phyloP scores from a whole-genome alignment of 2,113 vertebrate genomes.

The Callipepla californica region DNA sequence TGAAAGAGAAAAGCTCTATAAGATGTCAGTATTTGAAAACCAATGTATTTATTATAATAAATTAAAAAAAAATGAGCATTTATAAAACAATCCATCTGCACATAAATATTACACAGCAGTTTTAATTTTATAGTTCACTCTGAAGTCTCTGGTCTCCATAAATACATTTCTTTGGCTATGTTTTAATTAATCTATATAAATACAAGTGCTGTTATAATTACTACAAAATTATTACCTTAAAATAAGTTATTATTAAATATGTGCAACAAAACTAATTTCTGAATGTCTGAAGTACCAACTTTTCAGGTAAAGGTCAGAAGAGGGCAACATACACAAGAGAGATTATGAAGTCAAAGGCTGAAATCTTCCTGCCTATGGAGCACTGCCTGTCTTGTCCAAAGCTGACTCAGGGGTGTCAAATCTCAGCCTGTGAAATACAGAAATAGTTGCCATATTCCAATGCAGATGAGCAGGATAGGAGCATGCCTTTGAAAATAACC shows the following conservation, averaged over 20 bases:
- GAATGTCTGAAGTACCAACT: background rate
- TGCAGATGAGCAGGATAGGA: background rate
- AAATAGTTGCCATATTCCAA: background rate
- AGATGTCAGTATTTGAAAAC: background rate
- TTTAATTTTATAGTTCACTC: constrained; percentile 12
- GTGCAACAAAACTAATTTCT: background rate
- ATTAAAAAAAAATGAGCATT: constrained; percentile 37
- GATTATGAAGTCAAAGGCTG: background rate
- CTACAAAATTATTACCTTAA: constrained; percentile 62
- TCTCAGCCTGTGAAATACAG: background rate
- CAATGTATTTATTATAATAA: constrained; percentile 74
- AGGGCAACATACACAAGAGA: constrained; percentile 2
- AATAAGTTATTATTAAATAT: constrained; percentile 80
- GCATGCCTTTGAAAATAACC: background rate
- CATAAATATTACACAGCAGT: constrained; percentile 44
- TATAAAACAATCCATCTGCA: background rate
- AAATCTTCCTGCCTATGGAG: background rate
- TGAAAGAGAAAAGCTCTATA: background rate
- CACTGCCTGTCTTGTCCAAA: background rate
- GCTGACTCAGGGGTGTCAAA: background rate
- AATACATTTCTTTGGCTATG: constrained; percentile 65
- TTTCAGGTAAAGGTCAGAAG: constrained; percentile 39
- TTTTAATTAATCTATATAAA: constrained; percentile 72
- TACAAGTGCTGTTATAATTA: constrained; percentile 59
- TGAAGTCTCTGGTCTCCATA: constrained; percentile 64